Conservation (phyloP, 2,113 vertebrate genomes). For the Beaufortia kweichowensis region DNA sequence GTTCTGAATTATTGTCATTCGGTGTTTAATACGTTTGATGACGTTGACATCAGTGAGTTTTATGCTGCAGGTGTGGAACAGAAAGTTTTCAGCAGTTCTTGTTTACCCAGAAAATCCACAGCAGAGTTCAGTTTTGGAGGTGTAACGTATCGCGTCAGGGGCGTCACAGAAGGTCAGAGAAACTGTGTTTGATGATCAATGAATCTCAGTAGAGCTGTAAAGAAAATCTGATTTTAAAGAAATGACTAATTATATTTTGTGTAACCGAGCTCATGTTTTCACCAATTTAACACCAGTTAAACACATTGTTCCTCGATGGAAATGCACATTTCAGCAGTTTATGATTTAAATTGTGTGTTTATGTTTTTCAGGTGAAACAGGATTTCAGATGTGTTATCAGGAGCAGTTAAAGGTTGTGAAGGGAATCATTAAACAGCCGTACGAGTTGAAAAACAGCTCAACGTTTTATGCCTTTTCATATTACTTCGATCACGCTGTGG, state of each 20-base stretch:
- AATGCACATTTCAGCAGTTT: too few species aligned
- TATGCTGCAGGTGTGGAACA: constrained; percentile 62
- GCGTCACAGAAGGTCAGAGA: constrained; percentile 81
- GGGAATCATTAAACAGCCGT: constrained; percentile 85
- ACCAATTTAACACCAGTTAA: too few species aligned
- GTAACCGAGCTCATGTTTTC: too few species aligned
- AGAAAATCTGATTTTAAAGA: neutral
- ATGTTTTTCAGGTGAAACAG: constrained; percentile 76
- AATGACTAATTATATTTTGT: too few species aligned
- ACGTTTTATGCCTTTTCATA: constrained; percentile 96
- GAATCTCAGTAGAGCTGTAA: too few species aligned
- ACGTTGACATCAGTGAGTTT: neutral
- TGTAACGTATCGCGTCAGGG: constrained; percentile 84
- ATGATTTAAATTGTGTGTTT: neutral
- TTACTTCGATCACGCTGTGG: constrained; percentile 92
- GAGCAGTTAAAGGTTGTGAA: constrained; percentile 85
- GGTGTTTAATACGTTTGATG: too few species aligned
- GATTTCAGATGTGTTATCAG: constrained; percentile 86
- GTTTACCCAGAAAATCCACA: constrained; percentile 83
- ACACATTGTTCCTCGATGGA: too few species aligned
- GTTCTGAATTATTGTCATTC: neutral
- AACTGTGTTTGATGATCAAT: constrained; percentile 67
- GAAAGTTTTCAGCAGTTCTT: constrained; percentile 79
- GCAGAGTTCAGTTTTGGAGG: constrained; percentile 90
- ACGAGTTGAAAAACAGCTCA: constrained; percentile 74